Evolutionary conservation across 1,140 invertebrate species (phyloP), one percentile per base, ranked within the genome.

Genomic region (Lepidurus couesii): DNA sequence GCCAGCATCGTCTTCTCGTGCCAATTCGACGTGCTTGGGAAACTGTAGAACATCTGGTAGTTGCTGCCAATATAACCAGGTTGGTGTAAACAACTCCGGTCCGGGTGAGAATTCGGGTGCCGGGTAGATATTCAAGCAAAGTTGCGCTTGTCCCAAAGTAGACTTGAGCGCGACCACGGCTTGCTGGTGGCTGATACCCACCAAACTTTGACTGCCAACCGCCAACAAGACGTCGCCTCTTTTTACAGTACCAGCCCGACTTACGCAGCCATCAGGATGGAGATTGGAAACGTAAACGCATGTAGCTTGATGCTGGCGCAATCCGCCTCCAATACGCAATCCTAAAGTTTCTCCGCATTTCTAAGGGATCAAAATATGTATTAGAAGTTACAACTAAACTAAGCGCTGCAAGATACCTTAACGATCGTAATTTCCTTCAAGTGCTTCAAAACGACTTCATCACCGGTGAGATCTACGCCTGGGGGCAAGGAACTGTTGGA

Each of bases 1-100:
- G n/a, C 53, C 21, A 34, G 84, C 84, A 53, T 79, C 82, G 21
- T 84, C 81, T 80, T 84, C 83, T 42, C 86, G 82, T 76, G 86
- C 82, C 16, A 88, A 81, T 26, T 86, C 83, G 10, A 88, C 85
- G n/a, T 85, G 86, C 81, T 86, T 87, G 10, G 86, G 81, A 47
- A 85, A 82, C 74, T 88, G 86, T 80, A 87, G 87, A n/a, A 82
- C 86, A 84, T 83, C 84, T 24, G 87, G 87, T 80, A 88, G 80
- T 74, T 85, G 83, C 75, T 87, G 86, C 87, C 87, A 88, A 81
- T 86, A 88, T 75, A 87, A 82, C 87, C 87, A 88, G 43, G 85
- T 85, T 13, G 87, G 87, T 9, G 84, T 84, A 81, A 88, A 88
- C 81, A 87, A 87, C 26, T 81, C 82, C 44, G 82, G 82, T 16